A percentile compares a stretch with the other conserved stretches of the same genome.
phyloP scores from a whole-genome alignment of 2,797 vertebrate species.

The Chromobotia macracanthus region DNA sequence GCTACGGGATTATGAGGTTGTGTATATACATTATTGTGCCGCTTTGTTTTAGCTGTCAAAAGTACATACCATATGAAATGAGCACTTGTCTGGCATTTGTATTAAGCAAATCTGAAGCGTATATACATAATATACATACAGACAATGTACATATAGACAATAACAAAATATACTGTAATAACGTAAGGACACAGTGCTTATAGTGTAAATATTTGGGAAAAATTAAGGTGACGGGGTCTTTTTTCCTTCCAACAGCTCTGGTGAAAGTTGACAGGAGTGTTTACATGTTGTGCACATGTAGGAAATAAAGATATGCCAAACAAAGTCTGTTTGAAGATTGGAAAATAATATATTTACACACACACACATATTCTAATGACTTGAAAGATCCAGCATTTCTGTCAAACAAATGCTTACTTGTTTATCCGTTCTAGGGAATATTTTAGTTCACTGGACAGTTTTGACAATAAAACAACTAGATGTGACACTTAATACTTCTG shows the following conservation, averaged over 20 bases:
- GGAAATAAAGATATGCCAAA: neutral
- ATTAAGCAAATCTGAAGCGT: neutral
- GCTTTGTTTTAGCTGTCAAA: too few species aligned
- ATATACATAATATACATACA: neutral
- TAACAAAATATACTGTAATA: neutral
- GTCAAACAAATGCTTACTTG: neutral
- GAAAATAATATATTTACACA: neutral
- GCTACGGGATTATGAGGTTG: too few species aligned
- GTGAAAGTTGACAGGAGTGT: neutral
- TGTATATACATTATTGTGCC: too few species aligned
- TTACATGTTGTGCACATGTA: neutral
- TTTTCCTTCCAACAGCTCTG: neutral
- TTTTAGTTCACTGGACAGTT: neutral
- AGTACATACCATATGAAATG: too few species aligned
- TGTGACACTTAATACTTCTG: too few species aligned
- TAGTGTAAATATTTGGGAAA: neutral
- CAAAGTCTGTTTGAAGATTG: neutral
- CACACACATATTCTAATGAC: neutral
- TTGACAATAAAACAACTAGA: neutral
- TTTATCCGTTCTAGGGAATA: neutral
- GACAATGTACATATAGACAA: neutral
- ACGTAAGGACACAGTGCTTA: neutral
- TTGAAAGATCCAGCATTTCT: neutral
- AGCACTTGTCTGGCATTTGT: too few species aligned
- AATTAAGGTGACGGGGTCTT: neutral